A percentile compares a stretch with the other conserved stretches of the same genome.
Conservation (phyloP, 2,888 invertebrate genomes). For the Oasisia sp. region DNA sequence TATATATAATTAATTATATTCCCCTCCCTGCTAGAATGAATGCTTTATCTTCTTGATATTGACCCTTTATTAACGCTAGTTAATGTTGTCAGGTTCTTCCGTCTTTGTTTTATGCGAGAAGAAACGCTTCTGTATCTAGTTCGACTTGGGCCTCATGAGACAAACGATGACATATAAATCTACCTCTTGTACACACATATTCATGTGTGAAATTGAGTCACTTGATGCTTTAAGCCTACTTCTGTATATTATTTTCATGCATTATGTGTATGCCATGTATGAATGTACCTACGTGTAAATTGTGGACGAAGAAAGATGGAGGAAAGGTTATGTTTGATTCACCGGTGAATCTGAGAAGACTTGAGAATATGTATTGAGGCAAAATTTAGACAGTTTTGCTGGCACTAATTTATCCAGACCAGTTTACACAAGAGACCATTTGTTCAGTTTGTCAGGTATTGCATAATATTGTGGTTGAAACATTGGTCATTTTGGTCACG, state of each 20-base stretch:
- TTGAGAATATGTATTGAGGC: neutral
- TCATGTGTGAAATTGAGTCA: neutral
- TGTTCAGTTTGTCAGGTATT: neutral
- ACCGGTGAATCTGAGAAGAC: neutral
- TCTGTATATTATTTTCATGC: neutral
- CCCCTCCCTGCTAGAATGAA: too few species aligned
- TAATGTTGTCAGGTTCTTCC: too few species aligned
- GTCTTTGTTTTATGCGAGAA: too few species aligned
- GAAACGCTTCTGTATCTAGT: neutral
- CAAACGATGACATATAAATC: neutral
- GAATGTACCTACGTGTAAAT: neutral
- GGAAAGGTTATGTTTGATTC: neutral
- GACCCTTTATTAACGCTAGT: too few species aligned
- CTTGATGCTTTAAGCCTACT: constrained; percentile 1
- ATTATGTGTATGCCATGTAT: neutral
- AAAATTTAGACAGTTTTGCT: neutral
- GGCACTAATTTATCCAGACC: neutral
- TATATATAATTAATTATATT: too few species aligned
- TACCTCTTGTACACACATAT: neutral
- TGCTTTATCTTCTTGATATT: too few species aligned
- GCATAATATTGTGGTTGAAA: too few species aligned
- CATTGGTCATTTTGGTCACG: too few species aligned
- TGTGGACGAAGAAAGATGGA: neutral
- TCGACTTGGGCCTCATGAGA: neutral
- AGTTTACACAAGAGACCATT: neutral